Percentiles rank a stretch among this genome's conserved stretches.
phyloP scores from a whole-genome alignment of 2,797 vertebrate species.

The Syndactyla subalaris region DNA sequence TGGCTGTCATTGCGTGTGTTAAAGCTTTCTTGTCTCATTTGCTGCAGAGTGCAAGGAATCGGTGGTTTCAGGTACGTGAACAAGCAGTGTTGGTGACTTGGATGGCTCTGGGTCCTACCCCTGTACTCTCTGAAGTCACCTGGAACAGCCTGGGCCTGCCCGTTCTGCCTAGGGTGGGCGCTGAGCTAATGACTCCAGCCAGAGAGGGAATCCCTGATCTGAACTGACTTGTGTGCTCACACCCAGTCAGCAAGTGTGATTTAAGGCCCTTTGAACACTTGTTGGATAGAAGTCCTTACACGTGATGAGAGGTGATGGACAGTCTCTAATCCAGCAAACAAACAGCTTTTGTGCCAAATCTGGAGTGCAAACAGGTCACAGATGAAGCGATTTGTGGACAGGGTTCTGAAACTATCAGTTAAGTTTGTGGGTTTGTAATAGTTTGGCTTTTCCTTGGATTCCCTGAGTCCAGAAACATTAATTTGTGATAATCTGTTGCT shows the following conservation, averaged over 20 bases:
- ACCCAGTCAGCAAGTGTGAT: fast-evolving
- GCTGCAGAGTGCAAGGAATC: neutral
- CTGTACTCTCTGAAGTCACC: neutral
- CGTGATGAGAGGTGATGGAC: fast-evolving
- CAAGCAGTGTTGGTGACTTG: neutral
- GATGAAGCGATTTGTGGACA: neutral
- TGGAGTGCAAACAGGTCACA: neutral
- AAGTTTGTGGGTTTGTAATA: neutral
- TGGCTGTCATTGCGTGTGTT: neutral
- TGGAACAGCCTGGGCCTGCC: neutral
- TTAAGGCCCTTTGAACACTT: neutral
- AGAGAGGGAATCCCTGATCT: neutral
- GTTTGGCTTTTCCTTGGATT: neutral
- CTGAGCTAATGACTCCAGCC: fast-evolving
- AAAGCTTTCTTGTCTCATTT: fast-evolving
- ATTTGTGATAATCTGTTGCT: neutral
- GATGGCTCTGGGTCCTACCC: neutral
- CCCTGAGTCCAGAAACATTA: neutral
- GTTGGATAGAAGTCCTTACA: neutral
- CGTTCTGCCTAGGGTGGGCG: fast-evolving
- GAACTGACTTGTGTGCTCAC: neutral
- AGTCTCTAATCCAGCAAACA: neutral
- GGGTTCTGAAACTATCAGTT: neutral
- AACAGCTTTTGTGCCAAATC: neutral
- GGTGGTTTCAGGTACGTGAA: fast-evolving